phyloP scores from a whole-genome alignment of 2,797 vertebrate species.

The Aphelocoma californica region DNA sequence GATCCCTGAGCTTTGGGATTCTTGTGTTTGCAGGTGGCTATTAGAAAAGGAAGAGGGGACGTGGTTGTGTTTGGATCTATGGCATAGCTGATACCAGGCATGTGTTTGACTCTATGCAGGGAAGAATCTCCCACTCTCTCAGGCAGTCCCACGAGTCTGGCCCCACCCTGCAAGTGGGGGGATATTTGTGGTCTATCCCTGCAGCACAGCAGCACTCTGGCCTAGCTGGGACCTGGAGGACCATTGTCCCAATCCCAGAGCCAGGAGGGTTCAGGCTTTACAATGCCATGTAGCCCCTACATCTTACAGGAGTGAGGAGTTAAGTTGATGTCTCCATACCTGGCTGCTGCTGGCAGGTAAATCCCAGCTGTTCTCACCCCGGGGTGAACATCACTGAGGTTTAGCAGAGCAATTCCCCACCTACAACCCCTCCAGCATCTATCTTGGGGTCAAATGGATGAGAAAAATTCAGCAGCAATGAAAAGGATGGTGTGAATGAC shows the following conservation, averaged over 20 bases:
- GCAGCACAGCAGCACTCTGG: background rate
- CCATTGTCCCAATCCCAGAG: rapidly evolving
- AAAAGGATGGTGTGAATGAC: background rate
- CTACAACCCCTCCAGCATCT: background rate
- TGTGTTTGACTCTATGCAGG: rapidly evolving
- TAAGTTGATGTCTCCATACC: background rate
- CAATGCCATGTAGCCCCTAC: background rate
- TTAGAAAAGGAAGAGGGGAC: background rate
- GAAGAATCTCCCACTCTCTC: background rate
- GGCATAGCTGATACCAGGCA: background rate
- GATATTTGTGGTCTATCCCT: background rate
- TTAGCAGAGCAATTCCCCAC: background rate
- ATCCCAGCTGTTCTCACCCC: background rate
- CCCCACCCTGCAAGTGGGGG: background rate
- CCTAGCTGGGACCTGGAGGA: background rate
- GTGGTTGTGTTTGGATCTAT: rapidly evolving
- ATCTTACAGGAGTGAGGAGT: background rate
- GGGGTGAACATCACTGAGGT: background rate
- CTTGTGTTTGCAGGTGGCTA: background rate
- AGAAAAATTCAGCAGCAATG: background rate
- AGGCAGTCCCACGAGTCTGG: rapidly evolving
- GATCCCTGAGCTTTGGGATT: background rate
- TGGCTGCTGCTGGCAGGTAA: background rate
- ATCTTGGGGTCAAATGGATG: background rate
- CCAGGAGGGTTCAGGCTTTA: background rate